phyloP scores from a whole-genome alignment of 2,113 vertebrate species.

The Notechis scutatus region DNA sequence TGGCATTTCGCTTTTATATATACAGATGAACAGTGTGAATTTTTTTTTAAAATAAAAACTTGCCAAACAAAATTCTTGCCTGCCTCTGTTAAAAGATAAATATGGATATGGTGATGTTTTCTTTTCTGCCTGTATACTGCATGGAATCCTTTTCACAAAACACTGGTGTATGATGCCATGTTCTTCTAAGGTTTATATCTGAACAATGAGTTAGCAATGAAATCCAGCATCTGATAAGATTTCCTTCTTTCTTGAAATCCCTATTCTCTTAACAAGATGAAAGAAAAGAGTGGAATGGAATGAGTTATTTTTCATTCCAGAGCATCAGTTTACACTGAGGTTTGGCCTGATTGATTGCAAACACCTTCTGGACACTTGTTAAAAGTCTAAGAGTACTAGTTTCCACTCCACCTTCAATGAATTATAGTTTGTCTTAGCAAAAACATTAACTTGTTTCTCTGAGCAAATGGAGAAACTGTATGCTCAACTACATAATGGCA shows the following conservation, averaged over 20 bases:
- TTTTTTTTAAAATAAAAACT: background rate
- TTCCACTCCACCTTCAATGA: constrained; percentile 1
- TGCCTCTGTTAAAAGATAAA: background rate
- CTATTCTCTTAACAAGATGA: constrained; percentile 20
- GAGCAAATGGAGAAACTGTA: background rate
- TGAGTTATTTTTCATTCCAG: constrained; percentile 25
- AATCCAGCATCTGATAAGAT: constrained; percentile 14
- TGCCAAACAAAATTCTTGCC: background rate
- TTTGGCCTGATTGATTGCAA: constrained; percentile 28
- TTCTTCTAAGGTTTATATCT: background rate
- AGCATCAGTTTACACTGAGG: constrained; percentile 9
- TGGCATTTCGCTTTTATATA: too few species aligned
- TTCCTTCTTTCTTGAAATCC: constrained; percentile 13
- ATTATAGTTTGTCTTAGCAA: constrained; percentile 4
- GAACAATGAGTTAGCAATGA: constrained; percentile 15
- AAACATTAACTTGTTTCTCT: constrained; percentile 8
- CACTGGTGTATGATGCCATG: background rate
- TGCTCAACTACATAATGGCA: background rate
- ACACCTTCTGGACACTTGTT: constrained; percentile 26
- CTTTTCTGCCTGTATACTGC: background rate
- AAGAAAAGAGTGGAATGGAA: constrained; percentile 1
- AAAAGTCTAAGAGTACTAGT: constrained; percentile 12
- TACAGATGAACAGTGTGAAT: background rate
- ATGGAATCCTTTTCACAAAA: constrained; percentile 14
- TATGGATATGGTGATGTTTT: background rate